Conservation (phyloP, 2,888 invertebrate genomes). For the Byasa hedistus region DNA sequence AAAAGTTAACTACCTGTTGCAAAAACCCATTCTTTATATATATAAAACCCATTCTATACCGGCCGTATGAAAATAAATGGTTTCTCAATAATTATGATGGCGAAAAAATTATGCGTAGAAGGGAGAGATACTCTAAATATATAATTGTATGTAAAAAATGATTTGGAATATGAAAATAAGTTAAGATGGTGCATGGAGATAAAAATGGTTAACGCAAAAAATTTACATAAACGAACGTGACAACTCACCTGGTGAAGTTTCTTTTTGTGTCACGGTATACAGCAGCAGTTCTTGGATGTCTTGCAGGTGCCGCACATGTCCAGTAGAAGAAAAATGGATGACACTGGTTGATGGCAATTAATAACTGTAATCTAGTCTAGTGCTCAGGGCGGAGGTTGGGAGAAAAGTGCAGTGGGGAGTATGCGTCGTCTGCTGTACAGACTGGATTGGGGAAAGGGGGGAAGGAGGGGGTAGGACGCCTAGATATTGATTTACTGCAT, state of each 20-base stretch:
- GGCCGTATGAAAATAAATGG: no score
- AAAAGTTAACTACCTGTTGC: no score
- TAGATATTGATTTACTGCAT: constrained; percentile 4
- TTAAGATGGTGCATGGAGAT: no score
- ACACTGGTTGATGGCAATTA: background rate
- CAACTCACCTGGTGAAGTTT: background rate
- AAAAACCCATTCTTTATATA: no score
- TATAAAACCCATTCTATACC: no score
- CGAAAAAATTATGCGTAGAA: no score
- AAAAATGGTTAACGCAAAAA: background rate
- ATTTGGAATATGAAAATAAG: no score
- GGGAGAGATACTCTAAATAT: no score
- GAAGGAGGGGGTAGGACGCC: background rate
- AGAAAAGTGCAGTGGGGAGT: constrained; percentile 3
- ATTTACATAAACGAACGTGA: background rate
- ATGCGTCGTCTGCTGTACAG: background rate
- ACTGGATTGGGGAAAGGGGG: background rate
- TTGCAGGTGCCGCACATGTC: background rate
- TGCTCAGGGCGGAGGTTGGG: constrained; percentile 1
- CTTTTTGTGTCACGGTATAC: background rate
- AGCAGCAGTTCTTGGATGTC: background rate
- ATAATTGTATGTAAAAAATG: no score
- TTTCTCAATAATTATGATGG: no score
- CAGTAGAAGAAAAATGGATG: background rate
- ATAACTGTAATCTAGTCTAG: background rate